phyloP scores from a whole-genome alignment of 2,888 invertebrate genomes.

The Parnassius mnemosyne region DNA sequence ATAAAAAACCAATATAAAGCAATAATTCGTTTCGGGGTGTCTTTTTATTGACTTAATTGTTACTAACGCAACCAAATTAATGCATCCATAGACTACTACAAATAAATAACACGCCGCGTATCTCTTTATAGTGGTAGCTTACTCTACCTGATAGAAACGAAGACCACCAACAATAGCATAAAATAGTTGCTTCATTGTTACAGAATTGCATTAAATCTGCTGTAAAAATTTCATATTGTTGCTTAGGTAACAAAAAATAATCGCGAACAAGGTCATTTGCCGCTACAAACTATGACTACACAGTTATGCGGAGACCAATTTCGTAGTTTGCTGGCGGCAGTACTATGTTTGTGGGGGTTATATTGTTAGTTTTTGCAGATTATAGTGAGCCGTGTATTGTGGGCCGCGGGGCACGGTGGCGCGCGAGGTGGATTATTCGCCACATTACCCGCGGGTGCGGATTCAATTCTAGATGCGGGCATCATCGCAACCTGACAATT shows the following conservation, averaged over 20 bases:
- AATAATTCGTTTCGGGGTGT: slow-evolving; percentile 16
- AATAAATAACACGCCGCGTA: slow-evolving; percentile 22
- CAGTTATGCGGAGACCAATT: neutral
- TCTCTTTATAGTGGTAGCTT: slow-evolving; percentile 18
- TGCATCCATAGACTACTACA: slow-evolving; percentile 4
- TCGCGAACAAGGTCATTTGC: slow-evolving; percentile 20
- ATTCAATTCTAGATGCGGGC: slow-evolving; percentile 58
- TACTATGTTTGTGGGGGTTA: slow-evolving; percentile 34
- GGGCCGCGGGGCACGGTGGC: slow-evolving; percentile 45
- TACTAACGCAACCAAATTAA: slow-evolving; percentile 12
- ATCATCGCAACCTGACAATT: slow-evolving; percentile 53
- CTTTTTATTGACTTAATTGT: slow-evolving; percentile 19
- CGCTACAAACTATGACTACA: slow-evolving; percentile 15
- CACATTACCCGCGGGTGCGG: slow-evolving; percentile 62
- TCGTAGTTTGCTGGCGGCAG: slow-evolving; percentile 20
- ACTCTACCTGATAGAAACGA: slow-evolving; percentile 34
- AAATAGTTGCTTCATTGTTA: slow-evolving; percentile 60
- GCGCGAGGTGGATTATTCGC: slow-evolving; percentile 75
- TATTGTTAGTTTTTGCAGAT: slow-evolving; percentile 73
- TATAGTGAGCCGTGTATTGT: slow-evolving; percentile 58
- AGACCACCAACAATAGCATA: slow-evolving; percentile 56
- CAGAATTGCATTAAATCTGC: slow-evolving; percentile 70
- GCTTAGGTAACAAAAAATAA: slow-evolving; percentile 32
- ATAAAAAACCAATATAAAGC: slow-evolving; percentile 21
- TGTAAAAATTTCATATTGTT: slow-evolving; percentile 51